Conservation (phyloP, 1,140 invertebrate species). For the Dreissena rostriformis region DNA sequence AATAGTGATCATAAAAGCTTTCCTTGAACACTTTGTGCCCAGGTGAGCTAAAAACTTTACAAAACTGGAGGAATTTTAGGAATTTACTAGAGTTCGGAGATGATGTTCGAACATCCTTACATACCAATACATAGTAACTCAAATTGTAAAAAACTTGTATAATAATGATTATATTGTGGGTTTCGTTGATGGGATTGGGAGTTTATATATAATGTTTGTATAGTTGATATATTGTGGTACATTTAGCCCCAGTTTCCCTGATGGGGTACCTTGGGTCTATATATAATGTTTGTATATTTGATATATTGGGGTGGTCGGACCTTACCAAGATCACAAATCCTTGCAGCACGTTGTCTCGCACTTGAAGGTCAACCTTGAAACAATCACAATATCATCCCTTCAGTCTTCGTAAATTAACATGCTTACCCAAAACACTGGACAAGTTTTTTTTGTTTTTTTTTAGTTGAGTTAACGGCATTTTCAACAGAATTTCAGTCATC, state of each 20-base stretch:
- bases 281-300: background rate
- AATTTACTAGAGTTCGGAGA: no score
- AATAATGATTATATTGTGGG: background rate
- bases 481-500: background rate
- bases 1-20: no score
- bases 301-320: background rate
- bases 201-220: background rate
- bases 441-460: background rate
- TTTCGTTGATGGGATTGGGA: background rate
- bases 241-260: background rate
- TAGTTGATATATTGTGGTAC: background rate
- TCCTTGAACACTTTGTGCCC: no score
- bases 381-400: background rate
- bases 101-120: no score
- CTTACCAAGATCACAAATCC: background rate
- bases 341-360: background rate
- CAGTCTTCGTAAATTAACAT: background rate
- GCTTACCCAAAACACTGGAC: background rate
- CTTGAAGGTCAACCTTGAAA: background rate
- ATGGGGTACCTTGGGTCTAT: background rate
- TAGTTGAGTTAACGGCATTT: background rate
- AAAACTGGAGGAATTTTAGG: no score
- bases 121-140: no score
- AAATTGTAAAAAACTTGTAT: background rate
- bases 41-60: no score